A percentile compares a stretch with the other conserved stretches of the same genome.
Conservation (phyloP, 2,797 vertebrate genomes). For the Lepus townsendii region DNA sequence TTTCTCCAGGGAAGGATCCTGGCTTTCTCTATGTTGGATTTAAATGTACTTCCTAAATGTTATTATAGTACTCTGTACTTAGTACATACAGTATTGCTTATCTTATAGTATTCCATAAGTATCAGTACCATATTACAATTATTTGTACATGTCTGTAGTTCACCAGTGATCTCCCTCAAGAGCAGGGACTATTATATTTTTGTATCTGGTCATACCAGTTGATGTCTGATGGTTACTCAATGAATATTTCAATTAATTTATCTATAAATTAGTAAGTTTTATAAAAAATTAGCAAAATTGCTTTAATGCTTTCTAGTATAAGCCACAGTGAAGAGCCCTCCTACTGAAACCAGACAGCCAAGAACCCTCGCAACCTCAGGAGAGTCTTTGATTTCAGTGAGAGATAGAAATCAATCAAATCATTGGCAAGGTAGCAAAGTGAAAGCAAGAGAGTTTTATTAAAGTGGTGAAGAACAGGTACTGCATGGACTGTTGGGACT, state of each 20-base stretch:
- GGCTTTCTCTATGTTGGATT: slow-evolving; percentile 25
- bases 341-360: background rate
- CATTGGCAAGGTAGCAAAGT: too few relatives aligned
- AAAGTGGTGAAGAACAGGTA: too few relatives aligned
- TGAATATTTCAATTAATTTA: slow-evolving; percentile 26
- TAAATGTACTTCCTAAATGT: background rate
- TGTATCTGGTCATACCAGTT: background rate
- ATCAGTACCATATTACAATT: too few relatives aligned
- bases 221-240: background rate
- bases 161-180: background rate
- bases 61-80: background rate
- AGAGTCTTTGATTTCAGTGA: too few relatives aligned
- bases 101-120: background rate
- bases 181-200: background rate
- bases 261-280: background rate
- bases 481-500: too few relatives aligned
- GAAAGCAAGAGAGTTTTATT: too few relatives aligned
- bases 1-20: background rate
- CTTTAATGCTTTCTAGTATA: background rate
- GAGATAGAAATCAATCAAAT: too few relatives aligned
- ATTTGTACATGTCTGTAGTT: background rate
- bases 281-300: slow-evolving; percentile 28
- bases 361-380: too few relatives aligned
- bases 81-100: background rate
- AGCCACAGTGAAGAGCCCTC: background rate